phyloP scores from a whole-genome alignment of 2,888 invertebrate genomes.

The Mythimna albipuncta region DNA sequence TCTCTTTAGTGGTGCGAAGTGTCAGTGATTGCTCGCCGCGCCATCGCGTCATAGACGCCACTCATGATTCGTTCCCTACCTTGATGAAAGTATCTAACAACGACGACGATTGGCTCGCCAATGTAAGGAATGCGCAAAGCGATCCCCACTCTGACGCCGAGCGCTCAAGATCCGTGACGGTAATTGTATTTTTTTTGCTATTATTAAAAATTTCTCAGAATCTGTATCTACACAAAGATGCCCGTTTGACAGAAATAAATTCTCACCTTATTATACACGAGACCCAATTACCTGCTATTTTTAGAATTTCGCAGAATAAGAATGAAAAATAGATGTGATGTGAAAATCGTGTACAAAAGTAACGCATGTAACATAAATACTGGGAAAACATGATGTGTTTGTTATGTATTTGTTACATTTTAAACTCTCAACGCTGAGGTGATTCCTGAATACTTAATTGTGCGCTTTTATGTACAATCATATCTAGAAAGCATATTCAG shows the following conservation, averaged over 20 bases:
- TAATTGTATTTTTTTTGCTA: background rate
- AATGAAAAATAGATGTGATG: background rate
- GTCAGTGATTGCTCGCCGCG: too few species aligned
- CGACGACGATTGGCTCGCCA: too few species aligned
- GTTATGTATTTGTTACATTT: background rate
- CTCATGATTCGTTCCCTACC: too few species aligned
- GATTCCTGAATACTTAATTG: background rate
- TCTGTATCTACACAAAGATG: background rate
- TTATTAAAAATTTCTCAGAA: background rate
- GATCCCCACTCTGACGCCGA: too few species aligned
- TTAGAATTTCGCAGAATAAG: background rate
- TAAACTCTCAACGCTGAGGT: background rate
- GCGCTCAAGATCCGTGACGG: too few species aligned
- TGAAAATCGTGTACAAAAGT: background rate
- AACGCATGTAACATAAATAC: background rate
- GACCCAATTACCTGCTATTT: background rate
- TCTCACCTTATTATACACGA: background rate
- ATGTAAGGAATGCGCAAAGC: too few species aligned
- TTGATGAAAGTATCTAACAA: too few species aligned
- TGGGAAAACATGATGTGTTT: background rate
- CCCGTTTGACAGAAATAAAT: background rate
- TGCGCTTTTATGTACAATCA: background rate
- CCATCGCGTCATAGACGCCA: too few species aligned
- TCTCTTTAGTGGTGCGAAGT: too few species aligned
- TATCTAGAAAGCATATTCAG: too few species aligned